These are phyloP conservation scores for Rachycentron canadum DNA, from an alignment of 2,797 vertebrate genomes.

Conservation along the genomic window DNA sequence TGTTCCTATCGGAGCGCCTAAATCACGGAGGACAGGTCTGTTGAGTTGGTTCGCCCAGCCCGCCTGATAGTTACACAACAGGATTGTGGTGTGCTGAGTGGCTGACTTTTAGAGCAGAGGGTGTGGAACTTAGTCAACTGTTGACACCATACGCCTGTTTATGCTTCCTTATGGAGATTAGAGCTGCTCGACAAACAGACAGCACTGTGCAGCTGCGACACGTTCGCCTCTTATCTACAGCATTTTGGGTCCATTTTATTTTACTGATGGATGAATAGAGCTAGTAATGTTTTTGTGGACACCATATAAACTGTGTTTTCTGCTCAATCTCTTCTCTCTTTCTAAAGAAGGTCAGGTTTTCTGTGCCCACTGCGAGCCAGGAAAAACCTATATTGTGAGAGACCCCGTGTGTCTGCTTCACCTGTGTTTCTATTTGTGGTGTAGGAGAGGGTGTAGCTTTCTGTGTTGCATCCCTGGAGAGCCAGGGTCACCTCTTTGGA, in stretches of 20 bases:
- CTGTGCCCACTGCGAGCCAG: constrained; percentile 17
- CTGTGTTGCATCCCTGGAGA: constrained; percentile 48
- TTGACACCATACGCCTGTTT: constrained; percentile 40
- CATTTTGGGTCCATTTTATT: constrained; percentile 48
- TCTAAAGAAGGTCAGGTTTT: constrained; percentile 22
- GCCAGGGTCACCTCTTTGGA: constrained; percentile 61
- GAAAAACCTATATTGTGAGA: constrained; percentile 42
- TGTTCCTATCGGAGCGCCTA: constrained; percentile 9
- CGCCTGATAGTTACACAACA: constrained; percentile 1
- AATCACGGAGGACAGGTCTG: constrained; percentile 24
- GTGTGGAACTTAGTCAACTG: constrained; percentile 32
- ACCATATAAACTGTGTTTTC: constrained; percentile 26
- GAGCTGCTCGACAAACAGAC: constrained; percentile 34
- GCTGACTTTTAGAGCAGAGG: constrained; percentile 24
- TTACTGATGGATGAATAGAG: constrained; percentile 57
- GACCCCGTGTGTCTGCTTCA: constrained; percentile 21
- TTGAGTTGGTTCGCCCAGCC: constrained; percentile 9
- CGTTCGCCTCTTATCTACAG: constrained; percentile 13
- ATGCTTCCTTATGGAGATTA: constrained; percentile 55
- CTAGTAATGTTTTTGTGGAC: constrained; percentile 25
- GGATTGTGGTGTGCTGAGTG: constrained; percentile 34
- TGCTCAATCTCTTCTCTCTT: constrained; percentile 18
- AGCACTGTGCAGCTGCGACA: constrained; percentile 43
- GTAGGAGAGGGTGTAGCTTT: constrained; percentile 21
- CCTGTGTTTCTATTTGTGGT: constrained; percentile 29